phyloP scores from a whole-genome alignment of 2,113 vertebrate species.

The Sclerurus mexicanus region DNA sequence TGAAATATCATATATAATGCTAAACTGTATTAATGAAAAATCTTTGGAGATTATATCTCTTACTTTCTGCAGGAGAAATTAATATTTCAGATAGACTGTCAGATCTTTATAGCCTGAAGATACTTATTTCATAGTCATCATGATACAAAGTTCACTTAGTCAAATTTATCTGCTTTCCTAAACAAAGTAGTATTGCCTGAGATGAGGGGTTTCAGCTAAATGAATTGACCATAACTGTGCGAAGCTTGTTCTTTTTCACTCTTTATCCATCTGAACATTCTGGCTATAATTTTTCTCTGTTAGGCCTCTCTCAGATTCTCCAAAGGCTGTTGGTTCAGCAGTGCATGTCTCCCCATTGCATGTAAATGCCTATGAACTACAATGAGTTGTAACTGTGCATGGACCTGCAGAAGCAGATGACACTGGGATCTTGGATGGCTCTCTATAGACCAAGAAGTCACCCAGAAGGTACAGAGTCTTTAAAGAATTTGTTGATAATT shows the following conservation, averaged over 20 bases:
- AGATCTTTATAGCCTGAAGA: background rate
- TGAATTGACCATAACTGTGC: background rate
- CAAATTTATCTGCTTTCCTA: background rate
- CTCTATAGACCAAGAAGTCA: background rate
- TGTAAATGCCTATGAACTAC: accelerated
- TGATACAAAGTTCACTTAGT: background rate
- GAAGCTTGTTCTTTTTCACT: background rate
- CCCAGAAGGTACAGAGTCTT: background rate
- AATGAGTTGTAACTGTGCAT: accelerated
- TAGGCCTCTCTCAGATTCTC: background rate
- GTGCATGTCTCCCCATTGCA: background rate
- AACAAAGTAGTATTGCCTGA: background rate
- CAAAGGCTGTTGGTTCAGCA: background rate
- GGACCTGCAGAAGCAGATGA: background rate
- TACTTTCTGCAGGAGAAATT: background rate
- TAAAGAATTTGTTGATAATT: background rate
- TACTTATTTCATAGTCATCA: background rate
- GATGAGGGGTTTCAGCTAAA: background rate
- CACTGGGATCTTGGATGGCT: background rate
- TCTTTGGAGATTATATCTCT: background rate
- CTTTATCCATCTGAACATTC: background rate
- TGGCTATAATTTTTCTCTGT: background rate
- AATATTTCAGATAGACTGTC: background rate
- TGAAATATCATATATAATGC: background rate
- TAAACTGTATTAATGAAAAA: background rate